phyloP scores from a whole-genome alignment of 1,140 invertebrate species.

The Drosophila murphyi region DNA sequence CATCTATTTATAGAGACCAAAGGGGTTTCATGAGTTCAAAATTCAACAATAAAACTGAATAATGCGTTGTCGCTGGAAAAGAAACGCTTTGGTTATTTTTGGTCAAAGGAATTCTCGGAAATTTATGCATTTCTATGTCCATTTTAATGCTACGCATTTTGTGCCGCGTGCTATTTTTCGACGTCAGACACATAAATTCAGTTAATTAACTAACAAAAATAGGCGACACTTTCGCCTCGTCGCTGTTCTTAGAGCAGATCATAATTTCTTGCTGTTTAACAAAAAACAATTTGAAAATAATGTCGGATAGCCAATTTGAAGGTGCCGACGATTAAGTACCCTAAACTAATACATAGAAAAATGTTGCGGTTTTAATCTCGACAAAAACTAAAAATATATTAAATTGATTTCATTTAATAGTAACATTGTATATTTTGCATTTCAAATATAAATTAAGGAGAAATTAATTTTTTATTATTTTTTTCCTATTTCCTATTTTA shows the following conservation, averaged over 20 bases:
- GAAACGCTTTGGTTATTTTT: constrained; percentile 27
- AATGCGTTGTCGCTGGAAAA: constrained; percentile 33
- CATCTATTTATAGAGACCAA: constrained; percentile 44
- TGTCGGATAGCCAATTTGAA: not conserved
- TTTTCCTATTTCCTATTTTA: too few relatives aligned
- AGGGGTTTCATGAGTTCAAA: constrained; percentile 37
- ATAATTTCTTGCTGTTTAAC: constrained; percentile 64
- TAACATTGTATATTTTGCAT: too few relatives aligned
- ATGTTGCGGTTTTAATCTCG: not conserved
- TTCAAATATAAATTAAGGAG: too few relatives aligned
- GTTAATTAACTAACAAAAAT: constrained; percentile 79
- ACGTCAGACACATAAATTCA: constrained; percentile 81
- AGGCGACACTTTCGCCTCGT: constrained; percentile 65
- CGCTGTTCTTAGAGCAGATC: constrained; percentile 56
- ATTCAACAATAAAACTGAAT: constrained; percentile 46
- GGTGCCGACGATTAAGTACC: not conserved
- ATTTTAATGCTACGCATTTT: constrained; percentile 52
- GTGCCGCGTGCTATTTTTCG: constrained; percentile 76
- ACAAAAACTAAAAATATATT: too few relatives aligned
- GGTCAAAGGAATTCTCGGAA: constrained; percentile 40
- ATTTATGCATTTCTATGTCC: constrained; percentile 73
- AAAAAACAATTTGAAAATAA: constrained; percentile 8
- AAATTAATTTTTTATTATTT: too few relatives aligned
- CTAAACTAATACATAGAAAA: not conserved
- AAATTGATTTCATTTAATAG: too few relatives aligned